Percentiles rank a stretch among this genome's conserved stretches.
phyloP scores from a whole-genome alignment of 2,888 invertebrate genomes.

The Drosophila pseudotakahashii region DNA sequence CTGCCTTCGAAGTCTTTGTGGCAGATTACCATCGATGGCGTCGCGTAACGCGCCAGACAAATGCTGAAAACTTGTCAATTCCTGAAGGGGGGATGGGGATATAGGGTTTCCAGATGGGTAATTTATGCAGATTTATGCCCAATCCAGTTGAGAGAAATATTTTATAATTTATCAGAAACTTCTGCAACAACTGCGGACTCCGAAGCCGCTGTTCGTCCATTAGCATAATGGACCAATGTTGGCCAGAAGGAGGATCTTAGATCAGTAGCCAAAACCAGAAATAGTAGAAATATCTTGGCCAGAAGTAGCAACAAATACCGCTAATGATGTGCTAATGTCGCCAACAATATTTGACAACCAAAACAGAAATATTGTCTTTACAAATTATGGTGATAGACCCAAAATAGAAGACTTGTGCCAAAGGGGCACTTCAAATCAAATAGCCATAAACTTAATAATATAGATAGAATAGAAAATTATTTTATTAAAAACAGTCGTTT shows the following conservation, averaged over 20 bases:
- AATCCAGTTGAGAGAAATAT: conserved; percentile 36
- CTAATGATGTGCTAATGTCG: conserved; percentile 72
- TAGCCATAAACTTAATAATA: conserved; percentile 12
- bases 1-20: conserved; percentile 30
- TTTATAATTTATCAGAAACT: conserved; percentile 67
- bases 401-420: conserved; percentile 27
- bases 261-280: conserved; percentile 20
- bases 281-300: not conserved
- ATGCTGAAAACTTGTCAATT: conserved; percentile 70
- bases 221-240: conserved; percentile 62
- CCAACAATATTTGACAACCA: conserved; percentile 58
- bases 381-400: conserved; percentile 37
- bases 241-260: conserved; percentile 34
- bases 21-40: conserved; percentile 61
- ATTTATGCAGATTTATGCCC: conserved; percentile 74
- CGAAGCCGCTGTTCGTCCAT: conserved; percentile 55
- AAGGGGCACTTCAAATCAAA: conserved; percentile 17
- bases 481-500: not conserved
- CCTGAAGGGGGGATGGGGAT: conserved; percentile 7
- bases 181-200: conserved; percentile 45
- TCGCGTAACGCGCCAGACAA: conserved; percentile 71
- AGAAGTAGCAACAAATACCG: conserved; percentile 50
- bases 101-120: conserved; percentile 54
- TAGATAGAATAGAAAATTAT: conserved; percentile 10
- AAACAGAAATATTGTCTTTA: conserved; percentile 51